Evolutionary conservation across 1,140 invertebrate species (phyloP).

Genomic region (Acromyrmex charruanus): DNA sequence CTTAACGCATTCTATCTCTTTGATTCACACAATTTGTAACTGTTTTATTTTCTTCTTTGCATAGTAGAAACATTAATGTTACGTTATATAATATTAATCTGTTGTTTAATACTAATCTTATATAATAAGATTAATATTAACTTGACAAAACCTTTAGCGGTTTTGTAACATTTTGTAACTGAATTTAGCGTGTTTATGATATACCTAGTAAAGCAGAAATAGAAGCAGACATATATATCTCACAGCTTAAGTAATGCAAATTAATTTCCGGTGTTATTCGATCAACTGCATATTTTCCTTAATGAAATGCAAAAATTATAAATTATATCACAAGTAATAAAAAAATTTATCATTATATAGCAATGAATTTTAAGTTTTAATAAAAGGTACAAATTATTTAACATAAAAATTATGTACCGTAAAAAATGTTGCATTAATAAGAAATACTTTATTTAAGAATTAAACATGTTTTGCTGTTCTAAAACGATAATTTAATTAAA

Average conservation of each 20-base stretch:
- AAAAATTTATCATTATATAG: background rate
- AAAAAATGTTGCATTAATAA: background rate
- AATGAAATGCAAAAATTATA: background rate
- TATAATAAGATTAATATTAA: background rate
- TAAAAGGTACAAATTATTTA: background rate
- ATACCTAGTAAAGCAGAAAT: background rate
- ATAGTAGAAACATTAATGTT: slow-evolving; percentile 6
- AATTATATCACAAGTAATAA: background rate
- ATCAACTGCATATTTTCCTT: background rate
- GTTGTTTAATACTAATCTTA: slow-evolving; percentile 15
- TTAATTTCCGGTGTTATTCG: background rate
- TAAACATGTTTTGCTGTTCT: background rate
- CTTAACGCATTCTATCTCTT: background rate
- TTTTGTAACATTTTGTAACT: background rate
- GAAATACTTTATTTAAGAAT: background rate
- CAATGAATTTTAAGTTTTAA: background rate
- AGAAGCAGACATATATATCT: background rate
- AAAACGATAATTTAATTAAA: background rate
- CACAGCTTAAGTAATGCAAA: background rate
- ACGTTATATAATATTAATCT: background rate
- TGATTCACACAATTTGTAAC: background rate
- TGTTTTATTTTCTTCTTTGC: background rate
- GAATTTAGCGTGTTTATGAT: background rate
- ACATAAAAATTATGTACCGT: background rate
- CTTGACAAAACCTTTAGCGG: background rate